A percentile compares a stretch with the other conserved stretches of the same genome.
phyloP scores from a whole-genome alignment of 2,797 vertebrate species.

The Sardinella longiceps region DNA sequence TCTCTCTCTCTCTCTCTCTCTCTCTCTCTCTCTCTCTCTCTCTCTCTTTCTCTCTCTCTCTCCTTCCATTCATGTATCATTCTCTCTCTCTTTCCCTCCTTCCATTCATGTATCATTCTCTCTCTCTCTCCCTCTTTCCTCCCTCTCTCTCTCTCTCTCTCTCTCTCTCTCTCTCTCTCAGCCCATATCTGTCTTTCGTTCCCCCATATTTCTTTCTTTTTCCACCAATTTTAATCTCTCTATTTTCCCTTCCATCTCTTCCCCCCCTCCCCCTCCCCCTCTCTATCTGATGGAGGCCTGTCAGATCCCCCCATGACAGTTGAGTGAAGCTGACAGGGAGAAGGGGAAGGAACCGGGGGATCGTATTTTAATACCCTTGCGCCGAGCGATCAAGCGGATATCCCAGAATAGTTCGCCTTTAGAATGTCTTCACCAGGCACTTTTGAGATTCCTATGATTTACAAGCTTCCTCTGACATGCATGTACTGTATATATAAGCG shows the following conservation, averaged over 20 bases:
- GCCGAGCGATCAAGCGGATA: constrained; percentile 18
- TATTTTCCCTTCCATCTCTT: background rate
- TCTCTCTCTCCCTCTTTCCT: background rate
- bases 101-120: background rate
- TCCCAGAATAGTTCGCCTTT: constrained; percentile 12
- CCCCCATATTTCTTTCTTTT: background rate
- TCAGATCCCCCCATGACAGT: constrained; percentile 16
- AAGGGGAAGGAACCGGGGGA: constrained; percentile 27
- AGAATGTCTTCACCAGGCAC: background rate
- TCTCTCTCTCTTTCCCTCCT: background rate
- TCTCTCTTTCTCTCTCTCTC: background rate
- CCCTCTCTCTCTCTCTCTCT: background rate
- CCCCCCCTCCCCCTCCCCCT: background rate
- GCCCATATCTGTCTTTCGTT: background rate
- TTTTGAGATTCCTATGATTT: background rate
- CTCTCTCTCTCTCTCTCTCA: too few relatives aligned
- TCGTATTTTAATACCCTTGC: constrained; percentile 30
- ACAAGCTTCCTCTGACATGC: constrained; percentile 3
- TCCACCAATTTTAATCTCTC: background rate
- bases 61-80: background rate
- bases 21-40: background rate
- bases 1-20: background rate
- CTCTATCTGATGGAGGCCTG: constrained; percentile 13
- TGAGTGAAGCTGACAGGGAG: constrained; percentile 23
- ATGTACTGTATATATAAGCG: background rate